phyloP scores from a whole-genome alignment of 2,888 invertebrate species.

The Bimastos eiseni region DNA sequence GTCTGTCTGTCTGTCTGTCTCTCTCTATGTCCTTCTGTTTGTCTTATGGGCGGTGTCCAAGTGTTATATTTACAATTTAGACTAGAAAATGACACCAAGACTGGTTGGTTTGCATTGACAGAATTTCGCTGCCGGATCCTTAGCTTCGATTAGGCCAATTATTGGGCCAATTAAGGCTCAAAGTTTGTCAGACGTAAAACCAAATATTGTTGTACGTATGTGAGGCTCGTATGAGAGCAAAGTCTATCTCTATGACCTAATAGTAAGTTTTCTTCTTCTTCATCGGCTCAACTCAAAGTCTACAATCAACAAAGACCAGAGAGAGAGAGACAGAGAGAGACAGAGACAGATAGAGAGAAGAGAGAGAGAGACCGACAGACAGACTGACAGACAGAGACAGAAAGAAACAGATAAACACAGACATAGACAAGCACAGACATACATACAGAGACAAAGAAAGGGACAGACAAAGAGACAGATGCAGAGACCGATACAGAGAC shows the following conservation, averaged over 20 bases:
- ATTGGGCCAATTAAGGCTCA: neutral
- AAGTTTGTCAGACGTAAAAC: neutral
- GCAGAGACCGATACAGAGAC: too few species aligned
- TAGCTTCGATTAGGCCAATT: neutral
- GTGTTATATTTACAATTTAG: neutral
- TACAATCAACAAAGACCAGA: too few species aligned
- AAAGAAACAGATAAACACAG: neutral
- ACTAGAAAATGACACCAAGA: neutral
- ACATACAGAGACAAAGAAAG: too few species aligned
- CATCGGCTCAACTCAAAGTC: too few species aligned
- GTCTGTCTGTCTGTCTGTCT: neutral
- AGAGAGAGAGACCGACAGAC: too few species aligned
- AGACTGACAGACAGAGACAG: neutral
- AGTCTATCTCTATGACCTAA: too few species aligned
- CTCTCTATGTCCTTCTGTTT: neutral
- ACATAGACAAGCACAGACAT: neutral
- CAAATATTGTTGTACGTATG: too few species aligned
- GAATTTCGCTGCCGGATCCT: neutral
- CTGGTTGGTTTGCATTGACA: neutral
- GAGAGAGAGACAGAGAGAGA: neutral
- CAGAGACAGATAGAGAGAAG: neutral
- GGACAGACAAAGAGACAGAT: too few species aligned
- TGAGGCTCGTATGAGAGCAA: too few species aligned
- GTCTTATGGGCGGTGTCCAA: neutral
- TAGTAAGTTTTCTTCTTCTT: too few species aligned